phyloP scores from a whole-genome alignment of 2,888 invertebrate species.

The Harmothoe impar region DNA sequence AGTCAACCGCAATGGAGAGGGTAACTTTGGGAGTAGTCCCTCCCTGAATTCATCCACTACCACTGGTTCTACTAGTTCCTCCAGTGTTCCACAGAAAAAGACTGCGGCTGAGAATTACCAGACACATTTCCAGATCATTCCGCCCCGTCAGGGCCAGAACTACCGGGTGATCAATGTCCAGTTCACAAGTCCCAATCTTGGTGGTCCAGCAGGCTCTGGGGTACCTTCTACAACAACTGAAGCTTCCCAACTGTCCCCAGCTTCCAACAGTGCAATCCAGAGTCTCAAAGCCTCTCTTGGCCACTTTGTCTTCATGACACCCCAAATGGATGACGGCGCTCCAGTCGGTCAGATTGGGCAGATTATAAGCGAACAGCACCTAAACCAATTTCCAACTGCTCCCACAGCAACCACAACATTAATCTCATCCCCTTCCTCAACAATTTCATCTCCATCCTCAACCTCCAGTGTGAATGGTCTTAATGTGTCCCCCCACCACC shows the following conservation, averaged over 20 bases:
- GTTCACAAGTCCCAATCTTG: slow-evolving; percentile 25
- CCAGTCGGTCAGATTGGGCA: not conserved
- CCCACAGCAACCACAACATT: not conserved
- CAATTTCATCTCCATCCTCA: slow-evolving; percentile 4
- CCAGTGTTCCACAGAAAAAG: not conserved
- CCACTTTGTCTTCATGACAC: slow-evolving; percentile 45
- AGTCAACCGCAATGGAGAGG: not conserved
- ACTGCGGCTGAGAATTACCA: slow-evolving; percentile 24
- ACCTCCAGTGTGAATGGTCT: not conserved
- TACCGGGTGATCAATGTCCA: slow-evolving; percentile 55
- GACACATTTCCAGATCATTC: slow-evolving; percentile 47
- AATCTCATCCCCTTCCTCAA: not conserved
- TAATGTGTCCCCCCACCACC: slow-evolving; percentile 3
- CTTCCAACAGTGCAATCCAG: slow-evolving; percentile 8
- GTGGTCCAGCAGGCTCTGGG: not conserved
- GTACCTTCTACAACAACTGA: not conserved
- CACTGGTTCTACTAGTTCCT: not conserved
- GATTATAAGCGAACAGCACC: not conserved
- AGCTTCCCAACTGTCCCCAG: not conserved
- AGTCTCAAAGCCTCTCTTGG: slow-evolving; percentile 43
- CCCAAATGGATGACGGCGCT: not conserved
- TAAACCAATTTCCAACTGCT: not conserved
- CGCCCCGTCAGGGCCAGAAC: slow-evolving; percentile 44
- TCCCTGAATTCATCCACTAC: not conserved
- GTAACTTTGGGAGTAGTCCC: not conserved